Conservation (phyloP, 2,888 invertebrate species). For the Lymantria dispar region DNA sequence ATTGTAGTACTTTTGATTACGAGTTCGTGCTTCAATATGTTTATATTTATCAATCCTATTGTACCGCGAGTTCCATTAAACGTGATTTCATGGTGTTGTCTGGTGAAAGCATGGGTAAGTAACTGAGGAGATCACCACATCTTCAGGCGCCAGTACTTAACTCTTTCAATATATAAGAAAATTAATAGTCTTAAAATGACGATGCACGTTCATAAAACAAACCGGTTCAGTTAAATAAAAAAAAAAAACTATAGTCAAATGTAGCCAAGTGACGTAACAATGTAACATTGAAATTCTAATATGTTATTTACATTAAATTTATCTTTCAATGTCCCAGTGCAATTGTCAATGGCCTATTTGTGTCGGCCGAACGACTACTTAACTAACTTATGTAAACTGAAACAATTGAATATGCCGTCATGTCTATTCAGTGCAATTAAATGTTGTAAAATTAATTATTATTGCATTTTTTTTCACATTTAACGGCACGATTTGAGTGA, state of each 20-base stretch:
- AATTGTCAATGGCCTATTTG: background rate
- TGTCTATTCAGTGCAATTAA: no score
- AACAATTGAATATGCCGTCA: no score
- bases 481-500: no score
- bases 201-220: conserved; percentile 12
- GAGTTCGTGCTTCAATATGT: background rate
- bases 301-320: background rate
- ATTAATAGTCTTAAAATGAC: conserved; percentile 16
- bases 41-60: background rate
- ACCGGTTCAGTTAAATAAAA: no score
- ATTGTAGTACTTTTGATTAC: background rate
- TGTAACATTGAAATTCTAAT: background rate
- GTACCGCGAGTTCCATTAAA: conserved; percentile 10
- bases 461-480: no score
- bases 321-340: background rate
- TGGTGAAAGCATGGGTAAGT: conserved; percentile 14
- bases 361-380: background rate
- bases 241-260: no score
- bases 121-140: conserved; percentile 7
- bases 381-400: background rate
- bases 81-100: conserved; percentile 22
- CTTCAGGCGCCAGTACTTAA: conserved; percentile 3
- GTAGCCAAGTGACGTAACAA: no score
- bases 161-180: conserved; percentile 14
- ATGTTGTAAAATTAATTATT: no score